Conservation (phyloP, 2,797 vertebrate species). For the Phrynocephalus forsythii region DNA sequence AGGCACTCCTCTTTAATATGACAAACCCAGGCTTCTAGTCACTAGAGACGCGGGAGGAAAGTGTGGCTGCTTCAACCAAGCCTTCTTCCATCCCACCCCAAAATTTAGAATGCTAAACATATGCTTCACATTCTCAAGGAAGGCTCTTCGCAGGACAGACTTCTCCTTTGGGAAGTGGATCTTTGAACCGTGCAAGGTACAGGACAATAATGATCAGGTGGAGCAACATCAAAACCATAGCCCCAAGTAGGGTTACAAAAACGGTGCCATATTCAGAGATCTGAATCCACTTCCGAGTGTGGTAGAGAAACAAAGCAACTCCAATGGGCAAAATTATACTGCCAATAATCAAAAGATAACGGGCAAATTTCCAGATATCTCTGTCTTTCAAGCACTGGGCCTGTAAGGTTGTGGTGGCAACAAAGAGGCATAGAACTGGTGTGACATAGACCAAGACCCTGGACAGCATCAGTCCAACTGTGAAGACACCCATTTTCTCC, state of each 20-base stretch:
- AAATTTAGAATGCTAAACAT: not conserved
- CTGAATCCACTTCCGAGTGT: constrained; percentile 60
- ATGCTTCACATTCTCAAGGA: not conserved
- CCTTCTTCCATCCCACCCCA: not conserved
- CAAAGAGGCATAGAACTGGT: constrained; percentile 68
- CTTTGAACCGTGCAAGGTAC: constrained; percentile 3
- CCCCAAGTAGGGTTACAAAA: constrained; percentile 63
- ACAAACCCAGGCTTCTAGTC: not conserved
- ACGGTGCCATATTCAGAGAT: constrained; percentile 60
- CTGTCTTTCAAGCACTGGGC: not conserved
- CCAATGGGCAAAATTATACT: constrained; percentile 52
- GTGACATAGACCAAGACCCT: constrained; percentile 66
- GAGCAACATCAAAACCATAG: constrained; percentile 66
- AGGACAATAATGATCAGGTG: constrained; percentile 42
- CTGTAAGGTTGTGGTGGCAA: constrained; percentile 36
- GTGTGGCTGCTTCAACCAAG: not conserved
- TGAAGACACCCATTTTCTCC: constrained; percentile 57
- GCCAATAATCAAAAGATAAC: constrained; percentile 24
- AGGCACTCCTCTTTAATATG: not conserved
- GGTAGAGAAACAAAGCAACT: constrained; percentile 63
- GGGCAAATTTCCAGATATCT: constrained; percentile 46
- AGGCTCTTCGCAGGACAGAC: not conserved
- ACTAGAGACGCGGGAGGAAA: not conserved
- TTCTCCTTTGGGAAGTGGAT: accelerated
- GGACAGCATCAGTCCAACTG: constrained; percentile 48